A percentile compares a stretch with the other conserved stretches of the same genome.
Evolutionary conservation across 2,113 vertebrate genomes (phyloP).

Genomic region (Podarcis cretensis): DNA sequence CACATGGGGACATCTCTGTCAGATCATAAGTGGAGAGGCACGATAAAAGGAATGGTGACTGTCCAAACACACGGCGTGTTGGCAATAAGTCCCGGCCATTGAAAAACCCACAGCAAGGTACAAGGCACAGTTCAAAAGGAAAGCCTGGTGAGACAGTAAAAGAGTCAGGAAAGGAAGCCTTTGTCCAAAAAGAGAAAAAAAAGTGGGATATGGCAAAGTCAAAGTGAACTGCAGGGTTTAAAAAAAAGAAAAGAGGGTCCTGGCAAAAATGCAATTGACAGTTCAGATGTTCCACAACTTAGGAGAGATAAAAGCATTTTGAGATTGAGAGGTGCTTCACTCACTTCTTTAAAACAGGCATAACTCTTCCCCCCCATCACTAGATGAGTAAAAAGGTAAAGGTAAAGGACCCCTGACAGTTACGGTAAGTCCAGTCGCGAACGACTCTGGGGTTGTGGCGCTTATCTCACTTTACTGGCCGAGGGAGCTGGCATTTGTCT

Average conservation of each 20-base stretch:
- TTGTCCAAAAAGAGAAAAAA: slow-evolving; percentile 47
- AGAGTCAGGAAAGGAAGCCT: neutral
- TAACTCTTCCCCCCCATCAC: neutral
- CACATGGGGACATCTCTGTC: neutral
- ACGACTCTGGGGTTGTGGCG: too few species aligned
- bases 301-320: neutral
- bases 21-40: neutral
- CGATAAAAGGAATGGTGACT: slow-evolving; percentile 23
- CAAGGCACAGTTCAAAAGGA: neutral
- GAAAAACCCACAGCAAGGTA: neutral
- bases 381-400: too few species aligned
- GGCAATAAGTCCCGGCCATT: slow-evolving; percentile 23
- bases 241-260: slow-evolving; percentile 24
- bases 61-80: rapidly evolving
- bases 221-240: slow-evolving; percentile 12
- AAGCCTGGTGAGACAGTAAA: neutral
- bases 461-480: too few species aligned
- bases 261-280: slow-evolving; percentile 38
- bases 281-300: neutral
- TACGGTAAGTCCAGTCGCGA: too few species aligned
- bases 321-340: too few species aligned
- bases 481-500: too few species aligned
- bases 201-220: slow-evolving; percentile 33
- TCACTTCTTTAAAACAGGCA: neutral
- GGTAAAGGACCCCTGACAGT: too few species aligned